These are phyloP conservation scores for Carcina quercana DNA, from an alignment of 2,888 invertebrate species.

Conservation along the genomic window DNA sequence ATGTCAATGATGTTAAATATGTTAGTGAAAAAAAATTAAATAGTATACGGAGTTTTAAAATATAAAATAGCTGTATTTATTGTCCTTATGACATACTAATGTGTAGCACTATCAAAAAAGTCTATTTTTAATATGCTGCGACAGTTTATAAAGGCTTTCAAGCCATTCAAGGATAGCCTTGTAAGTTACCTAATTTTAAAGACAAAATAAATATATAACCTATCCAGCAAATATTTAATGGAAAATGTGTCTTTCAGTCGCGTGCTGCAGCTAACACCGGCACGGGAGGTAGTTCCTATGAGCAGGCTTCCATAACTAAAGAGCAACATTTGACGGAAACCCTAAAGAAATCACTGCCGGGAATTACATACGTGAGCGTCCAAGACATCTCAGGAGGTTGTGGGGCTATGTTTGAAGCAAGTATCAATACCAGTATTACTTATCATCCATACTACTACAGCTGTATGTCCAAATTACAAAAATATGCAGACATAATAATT, in stretches of 20 bases:
- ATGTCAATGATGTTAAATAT: no score
- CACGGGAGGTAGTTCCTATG: conserved; percentile 33
- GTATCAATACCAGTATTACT: no score
- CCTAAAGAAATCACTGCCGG: conserved; percentile 68
- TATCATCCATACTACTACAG: no score
- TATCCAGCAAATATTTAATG: neutral
- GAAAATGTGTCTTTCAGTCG: conserved; percentile 20
- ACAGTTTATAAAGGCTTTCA: conserved; percentile 41
- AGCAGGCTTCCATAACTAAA: conserved; percentile 45
- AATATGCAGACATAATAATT: no score
- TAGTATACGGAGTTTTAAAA: no score
- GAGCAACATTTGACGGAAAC: conserved; percentile 50
- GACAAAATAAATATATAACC: neutral
- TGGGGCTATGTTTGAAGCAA: conserved; percentile 86
- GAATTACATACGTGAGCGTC: conserved; percentile 77
- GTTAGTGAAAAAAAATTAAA: no score
- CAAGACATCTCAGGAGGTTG: conserved; percentile 86
- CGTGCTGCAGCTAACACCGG: conserved; percentile 30
- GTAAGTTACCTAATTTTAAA: conserved; percentile 27
- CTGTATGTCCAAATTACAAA: no score
- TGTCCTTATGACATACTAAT: no score
- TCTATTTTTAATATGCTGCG: conserved; percentile 42
- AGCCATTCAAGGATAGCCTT: conserved; percentile 43
- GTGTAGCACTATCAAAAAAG: no score
- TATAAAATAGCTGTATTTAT: no score